Base-by-base conservation (phyloP, 2,113 vertebrate species). In the Pangasianodon hypophthalmus region DNA sequence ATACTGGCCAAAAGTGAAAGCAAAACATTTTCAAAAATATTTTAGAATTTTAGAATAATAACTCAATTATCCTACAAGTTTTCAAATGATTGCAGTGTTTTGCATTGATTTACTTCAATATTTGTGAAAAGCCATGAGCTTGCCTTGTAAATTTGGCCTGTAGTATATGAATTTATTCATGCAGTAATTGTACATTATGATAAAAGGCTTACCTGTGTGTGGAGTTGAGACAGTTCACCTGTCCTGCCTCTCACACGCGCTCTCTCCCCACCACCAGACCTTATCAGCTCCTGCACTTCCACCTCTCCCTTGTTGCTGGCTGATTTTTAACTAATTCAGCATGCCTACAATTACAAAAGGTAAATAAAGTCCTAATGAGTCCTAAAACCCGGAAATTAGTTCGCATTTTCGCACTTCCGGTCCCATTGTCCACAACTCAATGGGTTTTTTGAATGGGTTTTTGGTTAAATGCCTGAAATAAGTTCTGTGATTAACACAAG, bases 161-260 rank as follows among this genome's bases (percentile, higher is more conserved):
- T 75, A 75, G 71, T 44, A 19, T 75, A 73, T 19, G 16, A 37
- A 37, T 73, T 21, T 44, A 75, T 37, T 75, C 37, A 75, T 48
- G 52, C 9, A 52, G 26, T 50, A 50, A 80, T 29, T 13, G 50
- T 50, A 26, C 18, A 80, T 80, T 81, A 52, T n/a, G 3, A n/a
- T 52, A 14, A 3, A 32, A 62, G 8, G 21, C 92, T 92, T 88
- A 94, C 94, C 93, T 90, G 69, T 86, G 7, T 71, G 69, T 50
- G 21, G 79, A 69, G 44, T 44, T 79, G 24, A 73, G 67, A 37
- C 52, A 9, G 77, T 24, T 84, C 83, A 60, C 41, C 87, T 91
- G 10, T 62, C 2, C 82, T 64, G 41, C 26, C 62, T 82, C n/a
- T 73, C 75, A 54, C 44, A 52, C 0, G 21, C 54, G n/a, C 32